Evolutionary conservation across 2,113 vertebrate species (phyloP), one percentile per base, ranked within the genome.

Genomic region (Paralichthys olivaceus): DNA sequence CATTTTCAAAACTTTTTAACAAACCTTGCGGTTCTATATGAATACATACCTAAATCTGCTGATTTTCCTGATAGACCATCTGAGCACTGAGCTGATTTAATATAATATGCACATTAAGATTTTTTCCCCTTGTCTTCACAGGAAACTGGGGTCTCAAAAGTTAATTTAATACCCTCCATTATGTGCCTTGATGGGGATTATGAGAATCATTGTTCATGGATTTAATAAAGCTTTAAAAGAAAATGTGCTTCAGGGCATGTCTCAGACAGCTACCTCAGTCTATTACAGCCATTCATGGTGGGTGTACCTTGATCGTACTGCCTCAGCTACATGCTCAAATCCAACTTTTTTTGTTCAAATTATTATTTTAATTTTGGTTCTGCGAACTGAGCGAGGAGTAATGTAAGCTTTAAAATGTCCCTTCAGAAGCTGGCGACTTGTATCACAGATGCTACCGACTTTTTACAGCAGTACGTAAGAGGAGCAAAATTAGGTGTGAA

Each of bases 161-260:
- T 43, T 68, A 66, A 76, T 76, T 78, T 67, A 20, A 56, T n/a
- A 53, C 20, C 28, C 49, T 54, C n/a, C 9, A 13, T 49, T 51
- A 57, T 45, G 55, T 62, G 37, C 32, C 72, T 62, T 20, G 51
- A 49, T 45, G 19, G 20, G 22, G 1, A 20, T 32, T 74, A 61
- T n/a, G 55, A 58, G 60, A 83, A 34, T 77, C 29, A 32, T n/a
- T 49, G 73, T 59, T 68, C n/a, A 19, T 54, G 25, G 37, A 63
- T 5, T 29, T 49, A n/a, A 23, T 34, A 4, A 74, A 8, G 26
- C 53, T 67, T 62, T 34, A 63, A 64, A 55, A 49, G 22, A 34
- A n/a, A 13, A 15, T n/a, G 26, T 7, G 23, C 26, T 49, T 56
- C n/a, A 25, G 54, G 6, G 3, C 20, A 47, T 32, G 8, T 68